These are phyloP conservation scores for Hypsibius dujardini DNA, from an alignment of 1,140 invertebrate species.

Conservation along the genomic window DNA sequence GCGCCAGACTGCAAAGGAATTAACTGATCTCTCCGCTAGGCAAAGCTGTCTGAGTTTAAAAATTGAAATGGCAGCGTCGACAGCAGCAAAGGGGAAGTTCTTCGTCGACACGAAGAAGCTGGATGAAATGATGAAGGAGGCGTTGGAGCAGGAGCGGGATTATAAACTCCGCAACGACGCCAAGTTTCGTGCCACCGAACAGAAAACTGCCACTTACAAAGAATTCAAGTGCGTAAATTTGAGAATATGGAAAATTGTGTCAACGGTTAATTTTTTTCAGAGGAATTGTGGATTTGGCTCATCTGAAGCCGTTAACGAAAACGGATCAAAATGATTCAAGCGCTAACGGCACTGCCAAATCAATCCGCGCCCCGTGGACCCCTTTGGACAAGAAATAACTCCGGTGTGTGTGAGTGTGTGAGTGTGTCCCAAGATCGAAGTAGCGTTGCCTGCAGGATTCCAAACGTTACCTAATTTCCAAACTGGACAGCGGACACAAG, in stretches of 20 bases:
- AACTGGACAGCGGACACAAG: too few relatives aligned
- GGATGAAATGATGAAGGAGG: neutral
- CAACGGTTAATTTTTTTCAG: too few relatives aligned
- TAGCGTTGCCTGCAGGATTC: too few relatives aligned
- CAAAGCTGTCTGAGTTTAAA: too few relatives aligned
- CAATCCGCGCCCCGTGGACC: neutral
- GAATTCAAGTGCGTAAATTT: slow-evolving; percentile 9
- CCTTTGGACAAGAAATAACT: neutral
- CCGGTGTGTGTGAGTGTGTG: too few relatives aligned
- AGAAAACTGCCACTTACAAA: neutral
- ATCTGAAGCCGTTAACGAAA: slow-evolving; percentile 6
- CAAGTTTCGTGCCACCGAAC: neutral
- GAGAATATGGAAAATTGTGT: too few relatives aligned
- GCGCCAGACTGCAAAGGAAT: neutral
- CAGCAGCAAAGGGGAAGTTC: neutral
- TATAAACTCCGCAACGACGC: neutral
- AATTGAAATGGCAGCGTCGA: too few relatives aligned
- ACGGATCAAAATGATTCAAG: neutral
- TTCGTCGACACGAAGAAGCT: neutral
- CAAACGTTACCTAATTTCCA: too few relatives aligned
- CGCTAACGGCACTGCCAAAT: neutral
- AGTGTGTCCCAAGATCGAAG: too few relatives aligned
- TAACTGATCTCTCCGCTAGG: too few relatives aligned
- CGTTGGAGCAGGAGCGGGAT: neutral
- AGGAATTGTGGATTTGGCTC: slow-evolving; percentile 5